Base-by-base conservation (phyloP, 37 sponge, comb jelly and placozoan genomes). In the Geodia barretti region DNA sequence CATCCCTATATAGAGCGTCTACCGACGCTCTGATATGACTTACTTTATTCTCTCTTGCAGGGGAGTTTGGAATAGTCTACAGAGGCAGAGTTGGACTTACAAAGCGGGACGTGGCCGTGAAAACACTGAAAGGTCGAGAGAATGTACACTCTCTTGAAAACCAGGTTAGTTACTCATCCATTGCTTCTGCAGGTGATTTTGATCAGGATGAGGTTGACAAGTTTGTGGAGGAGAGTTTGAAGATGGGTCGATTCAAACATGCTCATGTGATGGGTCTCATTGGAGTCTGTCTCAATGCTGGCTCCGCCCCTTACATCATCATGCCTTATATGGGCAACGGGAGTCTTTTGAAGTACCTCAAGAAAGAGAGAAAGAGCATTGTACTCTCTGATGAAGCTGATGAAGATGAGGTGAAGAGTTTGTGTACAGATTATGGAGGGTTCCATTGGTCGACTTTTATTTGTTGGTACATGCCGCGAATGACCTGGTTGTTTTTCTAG, bases 71-170 rank as follows among this genome's bases (percentile, higher is more conserved):
- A 4, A 29, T 76, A 31, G 77, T 76, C 24, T 60, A 76, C 47
- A 76, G 60, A 17, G 77, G 34, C 4, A 62, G 60, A 42, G 3
- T 2, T 8, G 25, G 39, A 20, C 39, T n/a, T 37, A 21, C 26
- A 20, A 42, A 42, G n/a, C 31, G 21, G 32, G 60, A 20, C 1
- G 77, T 76, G 31, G 77, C 77, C 21, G 77, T 76, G 62, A 76
- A 76, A 59, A 76, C 77, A 60, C 62, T 76, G 36, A 76, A 76
- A 76, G 77, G 77, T 76, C 25, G n/a, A 5, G 64, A 2, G 8
- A 3, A 9, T 28, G n/a, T n/a, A n/a, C 3, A 3, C n/a, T 62
- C 60, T 58, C 26, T 62, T 2, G n/a, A 28, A 28, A 28, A 2
- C 8, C 1, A 62, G 26, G n/a, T 3, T 5, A 62, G 26, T 62